Percentiles rank a stretch among this genome's conserved stretches.
These are phyloP conservation scores for Desmophyllum pertusum DNA, from an alignment of 92 coral and sea anemone species.

Conservation along the genomic window DNA sequence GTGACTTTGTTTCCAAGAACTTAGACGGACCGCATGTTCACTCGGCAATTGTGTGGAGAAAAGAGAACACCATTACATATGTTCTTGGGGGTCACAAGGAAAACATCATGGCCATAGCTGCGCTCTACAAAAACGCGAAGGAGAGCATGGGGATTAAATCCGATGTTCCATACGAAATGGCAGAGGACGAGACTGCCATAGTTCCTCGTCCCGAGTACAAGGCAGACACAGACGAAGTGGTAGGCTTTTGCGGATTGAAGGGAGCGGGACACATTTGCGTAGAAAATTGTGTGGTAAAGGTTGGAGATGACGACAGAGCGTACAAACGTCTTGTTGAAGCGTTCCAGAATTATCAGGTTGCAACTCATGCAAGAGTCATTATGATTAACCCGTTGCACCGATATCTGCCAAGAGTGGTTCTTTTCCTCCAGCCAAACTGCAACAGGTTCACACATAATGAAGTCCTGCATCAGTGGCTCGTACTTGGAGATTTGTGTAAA, in stretches of 20 bases:
- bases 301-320: slow-evolving; percentile 57
- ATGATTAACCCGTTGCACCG: slow-evolving; percentile 55
- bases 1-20: slow-evolving; percentile 29
- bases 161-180: no score
- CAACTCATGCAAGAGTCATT: slow-evolving; percentile 35
- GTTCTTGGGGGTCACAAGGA: slow-evolving; percentile 24
- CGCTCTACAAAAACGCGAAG: slow-evolving; percentile 37
- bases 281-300: slow-evolving; percentile 43
- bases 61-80: slow-evolving; percentile 17
- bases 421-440: slow-evolving; percentile 48
- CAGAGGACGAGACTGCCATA: no score
- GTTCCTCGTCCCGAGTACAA: slow-evolving; percentile 49
- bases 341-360: slow-evolving; percentile 10
- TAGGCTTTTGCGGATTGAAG: slow-evolving; percentile 50
- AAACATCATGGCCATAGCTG: slow-evolving; percentile 9
- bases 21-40: slow-evolving; percentile 38
- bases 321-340: slow-evolving; percentile 13
- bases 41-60: slow-evolving; percentile 34
- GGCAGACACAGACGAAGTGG: slow-evolving; percentile 33
- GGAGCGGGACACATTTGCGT: slow-evolving; percentile 46
- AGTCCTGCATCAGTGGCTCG: slow-evolving; percentile 45
- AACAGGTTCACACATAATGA: slow-evolving; percentile 35
- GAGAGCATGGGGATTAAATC: background rate
- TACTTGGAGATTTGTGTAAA: slow-evolving; percentile 16
- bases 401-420: slow-evolving; percentile 36